Conservation (phyloP, 2,797 vertebrate species). For the Gobio occitaniae region DNA sequence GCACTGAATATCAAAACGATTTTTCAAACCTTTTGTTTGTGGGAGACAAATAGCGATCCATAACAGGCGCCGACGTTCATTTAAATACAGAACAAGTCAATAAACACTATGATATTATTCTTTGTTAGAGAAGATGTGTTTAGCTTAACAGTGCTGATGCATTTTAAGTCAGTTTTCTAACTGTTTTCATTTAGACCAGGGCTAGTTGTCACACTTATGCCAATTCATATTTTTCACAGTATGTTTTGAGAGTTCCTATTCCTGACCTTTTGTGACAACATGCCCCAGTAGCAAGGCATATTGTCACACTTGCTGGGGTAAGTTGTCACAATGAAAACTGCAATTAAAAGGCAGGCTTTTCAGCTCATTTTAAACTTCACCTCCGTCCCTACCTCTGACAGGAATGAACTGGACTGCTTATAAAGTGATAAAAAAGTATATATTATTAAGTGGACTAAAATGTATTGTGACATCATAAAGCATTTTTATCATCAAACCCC, state of each 20-base stretch:
- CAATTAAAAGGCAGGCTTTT: neutral
- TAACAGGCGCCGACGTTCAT: constrained; percentile 21
- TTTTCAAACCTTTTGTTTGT: constrained; percentile 34
- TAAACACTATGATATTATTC: constrained; percentile 26
- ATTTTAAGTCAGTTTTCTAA: neutral
- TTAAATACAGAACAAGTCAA: constrained; percentile 34
- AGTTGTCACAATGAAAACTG: neutral
- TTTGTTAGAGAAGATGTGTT: constrained; percentile 12
- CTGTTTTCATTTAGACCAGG: neutral
- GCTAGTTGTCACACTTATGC: neutral
- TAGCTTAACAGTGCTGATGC: constrained; percentile 6
- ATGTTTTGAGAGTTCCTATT: neutral
- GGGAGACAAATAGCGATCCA: constrained; percentile 16
- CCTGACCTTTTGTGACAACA: neutral
- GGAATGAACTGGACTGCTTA: neutral
- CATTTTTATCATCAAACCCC: neutral
- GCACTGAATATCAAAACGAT: constrained; percentile 36
- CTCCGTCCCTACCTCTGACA: too few species aligned
- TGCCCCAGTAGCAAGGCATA: neutral
- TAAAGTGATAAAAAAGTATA: neutral
- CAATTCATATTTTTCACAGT: neutral
- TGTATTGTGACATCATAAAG: neutral
- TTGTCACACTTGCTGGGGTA: neutral
- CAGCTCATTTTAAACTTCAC: neutral
- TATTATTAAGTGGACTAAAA: neutral